Conservation (phyloP, 1,140 invertebrate species). For the Sinonovacula constricta region DNA sequence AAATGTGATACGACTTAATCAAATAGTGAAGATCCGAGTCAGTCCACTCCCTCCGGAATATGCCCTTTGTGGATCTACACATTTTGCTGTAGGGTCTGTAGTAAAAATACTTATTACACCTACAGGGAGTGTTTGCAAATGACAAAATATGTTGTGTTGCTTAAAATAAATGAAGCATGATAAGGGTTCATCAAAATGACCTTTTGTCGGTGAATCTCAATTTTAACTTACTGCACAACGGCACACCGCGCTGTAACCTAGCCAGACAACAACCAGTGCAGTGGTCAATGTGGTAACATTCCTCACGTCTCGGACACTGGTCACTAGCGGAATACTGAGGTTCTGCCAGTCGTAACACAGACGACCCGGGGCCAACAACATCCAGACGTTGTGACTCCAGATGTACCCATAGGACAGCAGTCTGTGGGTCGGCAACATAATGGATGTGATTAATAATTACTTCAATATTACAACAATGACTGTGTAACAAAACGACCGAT, state of each 20-base stretch:
- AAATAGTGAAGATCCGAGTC: too few species aligned
- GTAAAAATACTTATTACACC: not conserved
- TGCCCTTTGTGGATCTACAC: too few species aligned
- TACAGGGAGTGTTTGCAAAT: not conserved
- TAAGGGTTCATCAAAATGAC: too few species aligned
- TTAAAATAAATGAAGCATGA: too few species aligned
- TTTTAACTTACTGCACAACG: slow-evolving; percentile 9
- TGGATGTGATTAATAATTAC: too few species aligned
- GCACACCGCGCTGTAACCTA: slow-evolving; percentile 14
- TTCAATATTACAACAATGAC: too few species aligned
- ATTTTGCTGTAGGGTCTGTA: too few species aligned
- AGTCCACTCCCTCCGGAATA: too few species aligned
- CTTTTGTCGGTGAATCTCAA: not conserved
- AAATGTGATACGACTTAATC: too few species aligned
- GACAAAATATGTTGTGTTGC: not conserved
- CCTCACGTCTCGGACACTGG: slow-evolving; percentile 87
- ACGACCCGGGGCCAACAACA: slow-evolving; percentile 91
- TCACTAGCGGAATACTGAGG: slow-evolving; percentile 93
- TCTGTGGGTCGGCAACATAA: too few species aligned
- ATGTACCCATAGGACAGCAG: slow-evolving; percentile 93
- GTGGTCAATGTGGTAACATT: slow-evolving; percentile 89
- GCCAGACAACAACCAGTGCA: slow-evolving; percentile 35
- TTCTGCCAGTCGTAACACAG: slow-evolving; percentile 99
- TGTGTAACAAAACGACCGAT: too few species aligned
- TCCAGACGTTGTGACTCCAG: slow-evolving; percentile 92